Evolutionary conservation across 23 tunicate species (phyloP), one percentile per base, ranked within the genome.

Genomic region (Phallusia fumigata): DNA sequence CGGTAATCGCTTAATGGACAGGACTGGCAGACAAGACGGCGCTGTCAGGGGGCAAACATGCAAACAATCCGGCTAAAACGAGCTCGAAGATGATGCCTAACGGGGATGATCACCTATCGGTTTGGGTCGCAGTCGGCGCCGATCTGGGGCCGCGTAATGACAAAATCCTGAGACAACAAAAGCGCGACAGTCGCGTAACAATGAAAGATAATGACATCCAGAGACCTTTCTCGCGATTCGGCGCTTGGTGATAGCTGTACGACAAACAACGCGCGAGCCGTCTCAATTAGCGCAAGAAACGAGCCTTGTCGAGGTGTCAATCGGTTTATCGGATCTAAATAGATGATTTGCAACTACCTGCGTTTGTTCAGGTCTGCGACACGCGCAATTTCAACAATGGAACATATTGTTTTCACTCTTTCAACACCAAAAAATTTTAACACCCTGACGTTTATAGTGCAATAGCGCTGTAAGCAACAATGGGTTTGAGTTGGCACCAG

Each of bases 131-230:
- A 6, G 15, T 13, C 35, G 77, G 77, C 77, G 77, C 77, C 77
- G 11, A 40, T 40, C 47, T 40, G 47, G 47, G 47, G 47, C 5
- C 47, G 69, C 28, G 16, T 58, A 6, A 58, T 13, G 69, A 58
- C 69, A 58, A 58, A 58, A 58, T 58, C 69, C 69, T 74, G 22
- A 33, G 40, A 32, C 16, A 33, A 74, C 77, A 74, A 74, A 69
- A 74, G 77, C 77, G 77, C 77, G 36, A 32, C 44, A 32, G 77
- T 74, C 44, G 11, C 35, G 77, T 31, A 74, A 74, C 44, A 74
- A 74, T 74, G 77, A 74, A 19, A 74, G 77, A 32, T 74, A 74
- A 74, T 31, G 77, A 74, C 33, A 74, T 30, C 31, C 3, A 19
- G 77, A 31, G 31, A 33, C 33, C 22, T 30, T 74, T 32, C 76